Evolutionary conservation across 1,140 invertebrate genomes (phyloP), one percentile per base, ranked within the genome.

Genomic region (Leptoteleia sp.): DNA sequence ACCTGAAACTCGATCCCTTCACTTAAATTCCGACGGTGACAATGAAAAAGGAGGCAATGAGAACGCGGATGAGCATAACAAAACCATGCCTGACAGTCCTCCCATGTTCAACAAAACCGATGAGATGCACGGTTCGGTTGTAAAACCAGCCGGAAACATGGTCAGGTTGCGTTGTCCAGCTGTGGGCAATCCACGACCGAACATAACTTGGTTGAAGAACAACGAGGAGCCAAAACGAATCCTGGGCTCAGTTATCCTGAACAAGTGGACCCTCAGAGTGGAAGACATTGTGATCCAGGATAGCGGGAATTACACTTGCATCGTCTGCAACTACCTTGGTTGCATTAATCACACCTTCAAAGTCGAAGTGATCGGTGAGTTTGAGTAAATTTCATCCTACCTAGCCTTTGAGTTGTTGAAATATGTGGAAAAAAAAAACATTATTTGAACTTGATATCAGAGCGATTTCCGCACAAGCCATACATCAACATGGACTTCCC

Each of bases 261-360:
- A 85, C n/a, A 93, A 93, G 73, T 95, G 94, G 93, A 91, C 91
- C 0, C 88, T 96, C 8, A 90, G 88, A 4, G 84, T 96, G 67
- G 94, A 96, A 77, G 94, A 96, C 82, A 84, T 95, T 3, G 92
- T 94, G 0, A 92, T 93, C 1, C 89, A 92, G 7, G 96, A 98
- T 80, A 92, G 91, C 37, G 96, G 95, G 13, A 94, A 95, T 79
- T 98, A 98, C 83, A 96, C 94, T 0, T 98, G 97, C 82, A 89
- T 93, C 17, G 93, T 96, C 4, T 95, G 93, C 88, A 98, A 98
- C 83, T 82, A 89, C 4, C 82, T 93, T 11, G 95, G 93, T 4
- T 95, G 95, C 81, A 93, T 96, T 45, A 91, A 94, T 31, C 93
- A 93, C 82, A 94, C 93, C 0, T 95, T 92, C 81, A 91, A 90